Evolutionary conservation across 2,888 invertebrate species (phyloP).

Genomic region (Anodontia alba): DNA sequence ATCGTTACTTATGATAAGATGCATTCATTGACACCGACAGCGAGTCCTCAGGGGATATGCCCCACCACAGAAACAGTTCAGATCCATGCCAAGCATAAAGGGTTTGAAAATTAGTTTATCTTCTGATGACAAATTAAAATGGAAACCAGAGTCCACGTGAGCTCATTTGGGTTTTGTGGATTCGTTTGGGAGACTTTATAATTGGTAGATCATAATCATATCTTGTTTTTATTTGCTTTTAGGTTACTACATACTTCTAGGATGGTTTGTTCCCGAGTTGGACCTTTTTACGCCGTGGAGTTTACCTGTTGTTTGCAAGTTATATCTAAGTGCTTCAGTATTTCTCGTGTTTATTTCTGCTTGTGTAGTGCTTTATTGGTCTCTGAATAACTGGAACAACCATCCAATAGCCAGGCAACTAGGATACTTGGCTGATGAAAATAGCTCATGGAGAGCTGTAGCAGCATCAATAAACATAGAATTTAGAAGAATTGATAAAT

Average conservation of each 20-base stretch:
- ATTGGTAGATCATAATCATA: no score
- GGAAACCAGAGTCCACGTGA: no score
- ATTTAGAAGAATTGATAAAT: constrained; percentile 88
- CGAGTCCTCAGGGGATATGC: no score
- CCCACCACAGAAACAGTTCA: no score
- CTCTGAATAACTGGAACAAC: constrained; percentile 88
- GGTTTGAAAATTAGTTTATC: no score
- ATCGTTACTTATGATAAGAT: no score
- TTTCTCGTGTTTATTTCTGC: constrained; percentile 86
- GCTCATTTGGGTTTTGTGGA: no score
- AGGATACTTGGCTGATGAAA: constrained; percentile 72
- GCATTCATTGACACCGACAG: no score
- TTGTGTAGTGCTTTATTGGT: constrained; percentile 89
- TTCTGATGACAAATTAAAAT: no score
- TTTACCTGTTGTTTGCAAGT: constrained; percentile 65
- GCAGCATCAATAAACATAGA: constrained; percentile 91
- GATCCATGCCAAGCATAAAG: no score
- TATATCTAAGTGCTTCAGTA: constrained; percentile 69
- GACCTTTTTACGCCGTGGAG: constrained; percentile 68
- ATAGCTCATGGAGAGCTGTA: constrained; percentile 88
- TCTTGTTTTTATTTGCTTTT: no score
- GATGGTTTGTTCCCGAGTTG: constrained; percentile 69
- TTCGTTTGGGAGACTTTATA: no score
- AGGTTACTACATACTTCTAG: constrained; percentile 81
- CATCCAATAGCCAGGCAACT: constrained; percentile 92